Evolutionary conservation across 2,888 invertebrate species (phyloP), one percentile per base, ranked within the genome.

Genomic region (Drosophila neotestacea): DNA sequence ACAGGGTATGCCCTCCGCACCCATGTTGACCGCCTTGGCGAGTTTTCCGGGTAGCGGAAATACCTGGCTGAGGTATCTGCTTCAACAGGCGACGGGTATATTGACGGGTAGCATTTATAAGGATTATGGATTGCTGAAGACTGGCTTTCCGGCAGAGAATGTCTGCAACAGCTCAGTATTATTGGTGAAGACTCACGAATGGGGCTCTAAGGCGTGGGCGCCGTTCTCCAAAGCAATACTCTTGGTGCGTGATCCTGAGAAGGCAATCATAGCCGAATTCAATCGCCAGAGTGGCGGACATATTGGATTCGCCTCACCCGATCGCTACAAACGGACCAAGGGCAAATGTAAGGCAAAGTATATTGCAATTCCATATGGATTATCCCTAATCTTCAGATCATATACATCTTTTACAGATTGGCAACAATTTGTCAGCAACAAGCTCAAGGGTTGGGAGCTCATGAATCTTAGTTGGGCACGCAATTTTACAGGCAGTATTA

Each of bases 41-140:
- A 96, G 96, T 0, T 96, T 95, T 91, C 97, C 96, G 5, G 96
- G 96, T n/a, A 96, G 96, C 89, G 96, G 96, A 0, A 97, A 97
- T 90, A 96, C 96, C 27, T 97, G 97, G 97, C 92, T 97, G 13
- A 92, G 97, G 63, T 96, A 96, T 90, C 92, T 97, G 44, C 91
- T 96, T 48, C 96, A 96, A 90, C 96, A 96, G 92, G 95, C 95
- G 32, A 96, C 96, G 89, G 96, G 96, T 44, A 93, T 95, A 52
- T 93, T 95, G 66, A 96, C 96, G 1, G 97, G 96, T 11, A 96
- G 96, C 56, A 95, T 96, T 39, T 97, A 97, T 92, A 96, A 96
- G 93, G 97, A 97, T 90, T 95, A 95, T 90, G 96, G 96, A 22
- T 93, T 97, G 27, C 91, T 95, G 73, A 95, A 95, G 87, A 96